Conservation (phyloP, 2,888 invertebrate genomes). For the Allacma fusca region DNA sequence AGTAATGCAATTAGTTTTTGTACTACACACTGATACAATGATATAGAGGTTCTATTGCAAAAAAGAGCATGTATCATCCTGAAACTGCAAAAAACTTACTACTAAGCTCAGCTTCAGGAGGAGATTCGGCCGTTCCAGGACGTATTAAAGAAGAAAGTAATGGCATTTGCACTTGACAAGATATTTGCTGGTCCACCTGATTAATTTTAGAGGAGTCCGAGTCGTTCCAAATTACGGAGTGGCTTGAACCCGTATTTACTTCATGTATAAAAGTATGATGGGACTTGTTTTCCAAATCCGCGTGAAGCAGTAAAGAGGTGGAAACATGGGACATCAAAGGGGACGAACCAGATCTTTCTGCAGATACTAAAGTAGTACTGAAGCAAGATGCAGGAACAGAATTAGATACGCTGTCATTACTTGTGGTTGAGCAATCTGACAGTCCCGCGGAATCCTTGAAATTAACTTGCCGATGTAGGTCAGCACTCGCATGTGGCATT, state of each 20-base stretch:
- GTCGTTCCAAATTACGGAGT: not conserved
- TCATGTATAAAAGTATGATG: no score
- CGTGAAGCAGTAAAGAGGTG: no score
- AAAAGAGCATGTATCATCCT: no score
- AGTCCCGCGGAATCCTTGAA: not conserved
- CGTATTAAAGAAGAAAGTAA: constrained; percentile 58
- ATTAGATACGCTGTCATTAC: not conserved
- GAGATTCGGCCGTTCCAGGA: constrained; percentile 55
- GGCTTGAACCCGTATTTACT: no score
- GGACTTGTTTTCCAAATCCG: no score
- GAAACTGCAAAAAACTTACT: constrained; percentile 9
- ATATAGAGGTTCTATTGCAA: no score
- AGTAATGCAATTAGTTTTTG: no score
- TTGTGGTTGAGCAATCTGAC: not conserved
- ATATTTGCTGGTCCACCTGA: not conserved
- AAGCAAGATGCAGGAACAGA: not conserved
- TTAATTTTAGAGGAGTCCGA: not conserved
- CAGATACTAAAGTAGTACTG: not conserved
- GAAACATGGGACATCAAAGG: no score
- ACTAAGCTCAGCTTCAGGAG: constrained; percentile 44
- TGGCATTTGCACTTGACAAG: constrained; percentile 49
- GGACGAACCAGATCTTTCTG: not conserved
- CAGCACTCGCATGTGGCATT: constrained; percentile 42
- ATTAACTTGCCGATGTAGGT: not conserved
- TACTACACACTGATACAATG: no score